Conservation (phyloP, 2,888 invertebrate genomes). For the Philopedon plagiatum region DNA sequence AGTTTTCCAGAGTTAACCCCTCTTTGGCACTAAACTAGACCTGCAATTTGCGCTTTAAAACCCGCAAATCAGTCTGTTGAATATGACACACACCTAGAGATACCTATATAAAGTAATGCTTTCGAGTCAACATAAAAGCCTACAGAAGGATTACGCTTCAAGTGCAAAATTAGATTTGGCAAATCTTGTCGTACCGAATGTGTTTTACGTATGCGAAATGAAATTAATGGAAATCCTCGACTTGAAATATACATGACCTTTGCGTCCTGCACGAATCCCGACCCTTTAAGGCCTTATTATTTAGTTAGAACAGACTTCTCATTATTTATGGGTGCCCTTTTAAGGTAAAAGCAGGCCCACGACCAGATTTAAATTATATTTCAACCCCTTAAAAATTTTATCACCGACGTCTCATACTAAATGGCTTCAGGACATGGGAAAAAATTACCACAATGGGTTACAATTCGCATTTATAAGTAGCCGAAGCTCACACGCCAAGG, state of each 20-base stretch:
- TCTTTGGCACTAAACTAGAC: neutral
- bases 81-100: constrained; percentile 13
- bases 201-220: constrained; percentile 42
- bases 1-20: too few relatives aligned
- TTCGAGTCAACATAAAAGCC: constrained; percentile 32
- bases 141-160: constrained; percentile 21
- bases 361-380: constrained; percentile 33
- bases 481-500: too few relatives aligned
- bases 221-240: constrained; percentile 44
- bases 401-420: constrained; percentile 5
- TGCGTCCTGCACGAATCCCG: constrained; percentile 23
- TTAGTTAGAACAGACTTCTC: constrained; percentile 35
- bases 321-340: constrained; percentile 38
- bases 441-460: too few relatives aligned
- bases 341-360: constrained; percentile 32
- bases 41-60: neutral
- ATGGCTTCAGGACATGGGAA: constrained; percentile 8
- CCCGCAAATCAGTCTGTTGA: neutral
- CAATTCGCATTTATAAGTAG: too few relatives aligned
- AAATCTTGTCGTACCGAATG: constrained; percentile 39
- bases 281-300: constrained; percentile 37
- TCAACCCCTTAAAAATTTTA: constrained; percentile 22
- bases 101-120: constrained; percentile 22
- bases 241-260: constrained; percentile 42
- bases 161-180: constrained; percentile 39